phyloP scores from a whole-genome alignment of 2,113 vertebrate genomes.

The Microtus pennsylvanicus region DNA sequence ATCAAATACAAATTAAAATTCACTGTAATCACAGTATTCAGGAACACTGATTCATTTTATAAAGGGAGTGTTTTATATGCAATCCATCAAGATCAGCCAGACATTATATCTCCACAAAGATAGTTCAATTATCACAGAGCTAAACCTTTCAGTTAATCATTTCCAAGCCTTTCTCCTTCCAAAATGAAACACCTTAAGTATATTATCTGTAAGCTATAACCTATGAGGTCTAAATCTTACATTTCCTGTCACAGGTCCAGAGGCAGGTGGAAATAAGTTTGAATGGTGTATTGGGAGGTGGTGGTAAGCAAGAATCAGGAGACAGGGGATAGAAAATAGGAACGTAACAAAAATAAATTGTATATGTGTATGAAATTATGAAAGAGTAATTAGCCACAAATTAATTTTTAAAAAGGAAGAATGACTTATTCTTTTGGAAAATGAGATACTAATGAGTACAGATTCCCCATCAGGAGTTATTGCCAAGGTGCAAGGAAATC shows the following conservation, averaged over 20 bases:
- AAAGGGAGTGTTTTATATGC: constrained; percentile 70
- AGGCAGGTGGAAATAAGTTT: not conserved
- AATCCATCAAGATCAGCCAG: constrained; percentile 78
- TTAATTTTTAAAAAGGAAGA: not conserved
- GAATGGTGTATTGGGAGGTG: not conserved
- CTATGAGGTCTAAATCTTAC: not conserved
- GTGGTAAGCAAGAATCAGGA: not conserved
- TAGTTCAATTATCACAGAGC: constrained; percentile 71
- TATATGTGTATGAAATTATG: not conserved
- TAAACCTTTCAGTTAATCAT: constrained; percentile 80
- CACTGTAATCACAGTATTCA: constrained; percentile 71
- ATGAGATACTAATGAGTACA: not conserved
- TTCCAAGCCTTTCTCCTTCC: constrained; percentile 61
- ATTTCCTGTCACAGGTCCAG: not conserved
- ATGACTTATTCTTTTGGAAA: constrained; percentile 37
- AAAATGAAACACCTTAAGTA: constrained; percentile 59
- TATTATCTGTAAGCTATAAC: constrained; percentile 31
- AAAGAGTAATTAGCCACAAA: not conserved
- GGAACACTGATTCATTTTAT: constrained; percentile 64
- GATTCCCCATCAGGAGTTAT: not conserved
- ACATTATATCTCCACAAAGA: constrained; percentile 65
- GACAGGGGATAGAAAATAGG: not conserved
- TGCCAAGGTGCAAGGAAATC: not conserved
- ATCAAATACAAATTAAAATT: constrained; percentile 71
- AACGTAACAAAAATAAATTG: not conserved